These are phyloP conservation scores for Pavo muticus DNA, from an alignment of 2,113 vertebrate genomes.

Conservation along the genomic window DNA sequence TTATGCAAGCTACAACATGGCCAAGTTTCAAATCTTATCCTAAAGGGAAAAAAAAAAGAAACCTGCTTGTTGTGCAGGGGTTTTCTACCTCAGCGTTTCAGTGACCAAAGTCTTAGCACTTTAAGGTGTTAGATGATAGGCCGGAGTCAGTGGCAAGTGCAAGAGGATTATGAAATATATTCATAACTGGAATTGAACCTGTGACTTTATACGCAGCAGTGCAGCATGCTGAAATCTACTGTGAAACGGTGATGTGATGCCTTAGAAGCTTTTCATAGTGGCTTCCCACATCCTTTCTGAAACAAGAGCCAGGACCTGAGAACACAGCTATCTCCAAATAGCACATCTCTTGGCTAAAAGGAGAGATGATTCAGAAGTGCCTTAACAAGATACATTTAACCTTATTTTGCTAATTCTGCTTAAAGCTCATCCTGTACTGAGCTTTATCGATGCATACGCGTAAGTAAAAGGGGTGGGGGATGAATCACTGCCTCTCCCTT, in stretches of 20 bases:
- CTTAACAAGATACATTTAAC: not conserved
- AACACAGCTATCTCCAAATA: not conserved
- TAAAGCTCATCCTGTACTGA: not conserved
- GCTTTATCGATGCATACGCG: not conserved
- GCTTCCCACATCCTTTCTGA: slow-evolving; percentile 12
- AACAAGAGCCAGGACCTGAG: not conserved
- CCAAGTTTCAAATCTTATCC: not conserved
- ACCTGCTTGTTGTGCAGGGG: slow-evolving; percentile 23
- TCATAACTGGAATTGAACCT: not conserved
- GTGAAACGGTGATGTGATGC: slow-evolving; percentile 38
- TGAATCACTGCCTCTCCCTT: slow-evolving; percentile 10
- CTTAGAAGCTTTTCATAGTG: not conserved
- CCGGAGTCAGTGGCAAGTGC: not conserved
- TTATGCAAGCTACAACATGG: not conserved
- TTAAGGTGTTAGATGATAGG: slow-evolving; percentile 35
- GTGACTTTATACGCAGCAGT: not conserved
- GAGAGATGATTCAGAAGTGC: not conserved
- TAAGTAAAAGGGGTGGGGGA: not conserved
- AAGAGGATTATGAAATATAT: slow-evolving; percentile 19
- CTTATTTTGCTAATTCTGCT: not conserved
- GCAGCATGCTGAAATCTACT: not conserved
- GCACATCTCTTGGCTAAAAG: not conserved
- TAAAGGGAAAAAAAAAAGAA: not conserved
- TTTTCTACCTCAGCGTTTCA: slow-evolving; percentile 68
- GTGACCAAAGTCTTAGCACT: slow-evolving; percentile 30